Base-by-base conservation (phyloP, 2,797 vertebrate species). In the Oryzias sinensis region DNA sequence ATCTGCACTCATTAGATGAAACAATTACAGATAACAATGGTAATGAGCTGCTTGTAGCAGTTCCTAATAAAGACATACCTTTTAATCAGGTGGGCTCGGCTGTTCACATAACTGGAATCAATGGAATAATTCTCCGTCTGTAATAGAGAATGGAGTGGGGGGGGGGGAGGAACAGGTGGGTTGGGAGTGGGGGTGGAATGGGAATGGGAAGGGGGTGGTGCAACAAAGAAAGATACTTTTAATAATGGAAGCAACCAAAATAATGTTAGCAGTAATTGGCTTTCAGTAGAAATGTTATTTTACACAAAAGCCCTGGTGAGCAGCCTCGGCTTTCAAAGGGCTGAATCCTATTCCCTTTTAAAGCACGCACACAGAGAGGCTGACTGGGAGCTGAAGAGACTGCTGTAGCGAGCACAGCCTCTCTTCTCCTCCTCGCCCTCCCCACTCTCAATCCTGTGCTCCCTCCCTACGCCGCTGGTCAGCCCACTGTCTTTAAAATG, bases 51-150 rank as follows among this genome's bases (percentile, higher is more conserved):
- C 79, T 70, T 72, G 84, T 80, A 84, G 82, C 80, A 85, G 78
- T 86, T 82, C 75, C 79, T 89, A 89, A 90, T 86, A 83, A 89
- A 90, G 83, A 94, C 94, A 46, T 98, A 98, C 97, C 97, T 99
- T 94, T 98, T 99, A 93, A 99, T 98, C 90, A 99, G 94, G 92
- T 99, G 97, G 81, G 97, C 96, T 92, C 97, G 93, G 93, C 96
- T 99, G 89, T 98, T 98, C 91, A 97, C 96, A 54, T 99, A 99
- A 93, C 95, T 98, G 92, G 96, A 95, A 90, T 99, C 97, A 72
- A 97, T 97, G 87, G 97, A 95, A 89, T 97, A 98, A 91, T 98
- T 98, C 92, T 99, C 97, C 59, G 94, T 97, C 97, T 99, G 93
- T 57, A 95, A 91, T 63, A 89, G 68, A 89, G 80, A 72, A 74